A percentile compares a stretch with the other conserved stretches of the same genome.
Evolutionary conservation across 2,888 invertebrate genomes (phyloP).

Genomic region (Mactromeris polynyma): DNA sequence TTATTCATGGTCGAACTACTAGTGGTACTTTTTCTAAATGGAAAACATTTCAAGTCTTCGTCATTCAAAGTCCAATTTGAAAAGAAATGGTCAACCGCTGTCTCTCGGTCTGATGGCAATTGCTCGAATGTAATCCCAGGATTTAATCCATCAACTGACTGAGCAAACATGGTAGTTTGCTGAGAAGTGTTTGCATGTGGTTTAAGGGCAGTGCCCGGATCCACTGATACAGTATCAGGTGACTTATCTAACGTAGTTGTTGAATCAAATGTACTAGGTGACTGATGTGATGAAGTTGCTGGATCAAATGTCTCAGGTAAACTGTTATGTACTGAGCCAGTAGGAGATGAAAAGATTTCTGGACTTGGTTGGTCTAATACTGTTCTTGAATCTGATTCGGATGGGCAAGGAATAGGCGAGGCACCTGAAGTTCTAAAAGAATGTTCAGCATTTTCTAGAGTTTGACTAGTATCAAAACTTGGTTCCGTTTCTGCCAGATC

Average conservation of each 20-base stretch:
- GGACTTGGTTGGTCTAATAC: background rate
- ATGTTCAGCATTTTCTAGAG: background rate
- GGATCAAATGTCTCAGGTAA: background rate
- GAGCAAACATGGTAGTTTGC: background rate
- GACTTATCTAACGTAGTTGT: background rate
- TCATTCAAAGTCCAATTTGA: constrained; percentile 17
- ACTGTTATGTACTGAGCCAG: background rate
- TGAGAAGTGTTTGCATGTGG: background rate
- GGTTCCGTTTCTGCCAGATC: background rate
- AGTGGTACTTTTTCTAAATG: background rate
- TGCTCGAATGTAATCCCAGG: background rate
- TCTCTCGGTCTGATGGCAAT: too few species aligned
- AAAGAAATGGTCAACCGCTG: background rate
- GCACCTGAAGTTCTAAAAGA: background rate
- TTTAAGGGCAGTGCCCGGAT: too few species aligned
- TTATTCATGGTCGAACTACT: background rate
- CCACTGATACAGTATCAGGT: background rate
- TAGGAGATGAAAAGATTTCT: background rate
- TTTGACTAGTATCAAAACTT: background rate
- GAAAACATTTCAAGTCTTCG: constrained; percentile 21
- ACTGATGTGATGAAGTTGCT: background rate
- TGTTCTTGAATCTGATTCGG: background rate
- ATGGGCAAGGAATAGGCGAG: background rate
- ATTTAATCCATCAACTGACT: background rate
- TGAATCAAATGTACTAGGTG: too few species aligned